Conservation (phyloP, 2,113 vertebrate species). For the Acrocephalus arundinaceus region DNA sequence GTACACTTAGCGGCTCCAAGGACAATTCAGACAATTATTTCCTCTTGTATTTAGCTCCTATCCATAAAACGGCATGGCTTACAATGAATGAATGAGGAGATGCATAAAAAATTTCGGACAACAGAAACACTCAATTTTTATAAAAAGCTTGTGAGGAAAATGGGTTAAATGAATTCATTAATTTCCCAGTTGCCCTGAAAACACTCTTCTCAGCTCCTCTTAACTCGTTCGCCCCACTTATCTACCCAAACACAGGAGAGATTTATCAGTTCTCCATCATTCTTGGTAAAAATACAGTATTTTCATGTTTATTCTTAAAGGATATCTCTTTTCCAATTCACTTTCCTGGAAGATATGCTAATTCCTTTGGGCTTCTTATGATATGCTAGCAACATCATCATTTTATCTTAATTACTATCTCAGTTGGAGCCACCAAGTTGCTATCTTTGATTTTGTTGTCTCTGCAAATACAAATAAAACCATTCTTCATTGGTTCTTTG, state of each 20-base stretch:
- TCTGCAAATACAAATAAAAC: neutral
- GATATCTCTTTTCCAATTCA: neutral
- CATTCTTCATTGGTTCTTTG: neutral
- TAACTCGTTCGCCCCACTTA: neutral
- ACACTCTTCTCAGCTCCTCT: neutral
- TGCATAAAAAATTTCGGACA: neutral
- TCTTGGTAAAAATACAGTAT: neutral
- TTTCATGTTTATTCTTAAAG: neutral
- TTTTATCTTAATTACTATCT: conserved; percentile 43
- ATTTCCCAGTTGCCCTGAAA: neutral
- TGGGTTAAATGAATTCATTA: neutral
- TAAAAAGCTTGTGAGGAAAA: neutral
- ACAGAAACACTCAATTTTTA: neutral
- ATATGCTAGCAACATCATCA: neutral
- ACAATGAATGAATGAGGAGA: neutral
- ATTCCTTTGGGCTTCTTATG: neutral
- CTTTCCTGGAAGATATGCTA: neutral
- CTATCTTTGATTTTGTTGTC: neutral
- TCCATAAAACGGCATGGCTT: neutral
- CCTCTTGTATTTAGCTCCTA: neutral
- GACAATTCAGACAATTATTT: neutral
- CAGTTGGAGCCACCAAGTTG: neutral
- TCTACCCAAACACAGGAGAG: neutral
- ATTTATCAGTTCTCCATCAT: neutral
- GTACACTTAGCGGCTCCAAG: neutral